phyloP scores from a whole-genome alignment of 1,140 invertebrate genomes.

The Zaprionus davidi region DNA sequence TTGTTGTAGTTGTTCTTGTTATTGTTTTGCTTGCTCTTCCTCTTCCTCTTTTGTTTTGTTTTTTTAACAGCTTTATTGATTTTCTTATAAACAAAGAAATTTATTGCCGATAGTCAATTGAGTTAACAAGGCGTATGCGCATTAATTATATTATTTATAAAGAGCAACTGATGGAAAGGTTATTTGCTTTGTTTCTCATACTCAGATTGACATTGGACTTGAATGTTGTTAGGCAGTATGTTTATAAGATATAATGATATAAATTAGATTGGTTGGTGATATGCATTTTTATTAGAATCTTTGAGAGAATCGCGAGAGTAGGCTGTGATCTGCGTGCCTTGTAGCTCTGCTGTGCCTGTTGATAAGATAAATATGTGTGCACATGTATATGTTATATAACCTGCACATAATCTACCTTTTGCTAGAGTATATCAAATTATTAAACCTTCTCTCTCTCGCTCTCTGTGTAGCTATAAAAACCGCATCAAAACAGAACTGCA shows the following conservation, averaged over 20 bases:
- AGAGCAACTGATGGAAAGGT: not conserved
- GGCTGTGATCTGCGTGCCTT: no score
- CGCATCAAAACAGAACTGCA: no score
- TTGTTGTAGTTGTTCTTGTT: not conserved
- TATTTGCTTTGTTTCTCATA: not conserved
- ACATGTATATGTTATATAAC: no score
- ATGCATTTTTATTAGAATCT: no score
- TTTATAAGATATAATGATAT: not conserved
- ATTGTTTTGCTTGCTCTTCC: not conserved
- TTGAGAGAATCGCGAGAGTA: no score
- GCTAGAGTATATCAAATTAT: no score
- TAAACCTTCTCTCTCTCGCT: no score
- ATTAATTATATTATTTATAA: conserved; percentile 6
- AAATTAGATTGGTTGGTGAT: not conserved
- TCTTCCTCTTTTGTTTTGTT: not conserved
- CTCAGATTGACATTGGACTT: not conserved
- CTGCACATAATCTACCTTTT: no score
- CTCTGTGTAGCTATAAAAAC: no score
- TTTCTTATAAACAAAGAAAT: conserved; percentile 16
- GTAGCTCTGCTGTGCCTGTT: no score
- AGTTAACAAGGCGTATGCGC: conserved; percentile 4
- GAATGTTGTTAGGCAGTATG: not conserved
- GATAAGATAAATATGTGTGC: no score
- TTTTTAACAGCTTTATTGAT: conserved; percentile 33
- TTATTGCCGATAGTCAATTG: conserved; percentile 1